Evolutionary conservation across 2,797 vertebrate genomes (phyloP).

Genomic region (Neosalanx taihuensis): DNA sequence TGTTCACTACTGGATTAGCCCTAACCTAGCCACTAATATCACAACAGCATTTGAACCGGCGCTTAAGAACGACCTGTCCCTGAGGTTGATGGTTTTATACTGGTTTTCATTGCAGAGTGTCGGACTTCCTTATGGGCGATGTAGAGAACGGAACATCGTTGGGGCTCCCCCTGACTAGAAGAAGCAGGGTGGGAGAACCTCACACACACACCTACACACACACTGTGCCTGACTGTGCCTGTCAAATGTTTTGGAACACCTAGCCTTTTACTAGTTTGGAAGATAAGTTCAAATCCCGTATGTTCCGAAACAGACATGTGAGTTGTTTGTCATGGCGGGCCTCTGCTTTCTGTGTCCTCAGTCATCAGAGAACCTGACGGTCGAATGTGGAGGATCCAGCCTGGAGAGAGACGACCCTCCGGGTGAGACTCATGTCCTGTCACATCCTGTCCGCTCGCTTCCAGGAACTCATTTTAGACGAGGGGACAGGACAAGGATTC

Average conservation of each 20-base stretch:
- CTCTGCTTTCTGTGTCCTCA: constrained; percentile 52
- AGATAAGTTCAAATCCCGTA: not conserved
- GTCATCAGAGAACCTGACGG: constrained; percentile 92
- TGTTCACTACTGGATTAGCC: no score
- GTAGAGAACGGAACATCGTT: constrained; percentile 91
- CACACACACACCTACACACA: not conserved
- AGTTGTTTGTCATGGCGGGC: not conserved
- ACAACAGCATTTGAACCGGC: not conserved
- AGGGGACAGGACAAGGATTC: not conserved
- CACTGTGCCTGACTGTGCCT: not conserved
- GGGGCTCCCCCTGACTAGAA: constrained; percentile 87
- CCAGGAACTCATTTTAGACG: not conserved
- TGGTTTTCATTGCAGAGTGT: constrained; percentile 79
- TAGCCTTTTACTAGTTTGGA: no score
- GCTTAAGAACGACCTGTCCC: not conserved
- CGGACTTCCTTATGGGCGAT: constrained; percentile 99
- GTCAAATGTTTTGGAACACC: not conserved
- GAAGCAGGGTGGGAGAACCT: constrained; percentile 81
- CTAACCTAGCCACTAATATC: not conserved
- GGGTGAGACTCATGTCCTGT: constrained; percentile 59
- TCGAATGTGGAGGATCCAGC: constrained; percentile 85
- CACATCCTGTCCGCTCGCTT: not conserved
- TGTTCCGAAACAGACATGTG: constrained; percentile 26
- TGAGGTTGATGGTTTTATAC: no score
- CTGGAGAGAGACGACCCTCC: constrained; percentile 89